phyloP scores from a whole-genome alignment of 2,888 invertebrate genomes.

The Andrena minutula region DNA sequence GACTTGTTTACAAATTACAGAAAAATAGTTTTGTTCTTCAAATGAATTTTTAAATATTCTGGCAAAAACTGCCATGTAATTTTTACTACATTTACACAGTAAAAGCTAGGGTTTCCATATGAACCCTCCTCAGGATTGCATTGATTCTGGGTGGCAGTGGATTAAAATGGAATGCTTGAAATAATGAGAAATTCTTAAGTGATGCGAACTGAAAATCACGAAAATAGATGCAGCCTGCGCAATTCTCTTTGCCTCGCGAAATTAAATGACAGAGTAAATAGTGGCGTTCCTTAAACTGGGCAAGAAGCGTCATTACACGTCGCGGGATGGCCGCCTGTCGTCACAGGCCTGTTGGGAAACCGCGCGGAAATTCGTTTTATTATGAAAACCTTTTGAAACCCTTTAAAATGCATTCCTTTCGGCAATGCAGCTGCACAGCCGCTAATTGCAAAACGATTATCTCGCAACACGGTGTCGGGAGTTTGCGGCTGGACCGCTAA shows the following conservation, averaged over 20 bases:
- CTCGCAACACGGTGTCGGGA: conserved; percentile 60
- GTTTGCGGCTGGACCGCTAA: conserved; percentile 40
- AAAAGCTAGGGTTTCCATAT: too few species aligned
- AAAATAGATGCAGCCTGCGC: not conserved
- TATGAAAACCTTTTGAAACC: conserved; percentile 57
- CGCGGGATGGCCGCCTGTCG: conserved; percentile 64
- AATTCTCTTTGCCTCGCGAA: conserved; percentile 42
- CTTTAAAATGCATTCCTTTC: conserved; percentile 60
- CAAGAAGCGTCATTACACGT: conserved; percentile 67
- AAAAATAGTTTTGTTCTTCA: too few species aligned
- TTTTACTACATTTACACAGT: too few species aligned
- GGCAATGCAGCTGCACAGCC: conserved; percentile 57
- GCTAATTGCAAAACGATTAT: conserved; percentile 73
- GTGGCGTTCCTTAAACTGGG: conserved; percentile 58
- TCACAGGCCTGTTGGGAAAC: conserved; percentile 64
- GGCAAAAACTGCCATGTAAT: too few species aligned
- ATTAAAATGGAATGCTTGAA: not conserved
- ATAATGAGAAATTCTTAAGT: not conserved
- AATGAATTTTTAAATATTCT: too few species aligned
- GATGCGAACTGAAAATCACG: conserved; percentile 9
- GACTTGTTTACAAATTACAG: too few species aligned
- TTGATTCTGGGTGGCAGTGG: too few species aligned
- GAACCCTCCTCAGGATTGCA: too few species aligned
- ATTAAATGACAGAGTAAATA: conserved; percentile 64
- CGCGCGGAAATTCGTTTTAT: conserved; percentile 70